Evolutionary conservation across 2,113 vertebrate species (phyloP), one percentile per base, ranked within the genome.

Genomic region (Chiloscyllium plagiosum): DNA sequence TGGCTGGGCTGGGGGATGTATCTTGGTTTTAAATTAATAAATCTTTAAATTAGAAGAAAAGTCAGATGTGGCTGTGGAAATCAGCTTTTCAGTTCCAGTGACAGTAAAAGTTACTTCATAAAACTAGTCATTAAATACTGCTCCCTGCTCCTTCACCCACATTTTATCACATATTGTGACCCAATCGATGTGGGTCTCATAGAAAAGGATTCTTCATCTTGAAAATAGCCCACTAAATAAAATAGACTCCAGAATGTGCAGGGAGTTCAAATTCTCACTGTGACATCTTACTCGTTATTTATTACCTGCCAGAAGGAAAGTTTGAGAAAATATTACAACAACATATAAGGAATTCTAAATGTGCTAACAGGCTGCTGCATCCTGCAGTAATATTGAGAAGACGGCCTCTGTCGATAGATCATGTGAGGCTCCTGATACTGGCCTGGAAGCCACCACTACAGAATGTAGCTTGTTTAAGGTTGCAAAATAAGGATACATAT

Each of bases 171-270:
- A 26, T 52, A 24, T 72, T 72, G 69, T 52, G 94, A 95, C 10
- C 68, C 17, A 95, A 72, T 95, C 37, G 10, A 95, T 95, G 68
- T 72, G 69, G 72, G 94, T 69, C 47, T 95, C 2, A 95, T 68
- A 95, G 94, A 52, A 95, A 95, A 50, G 42, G 68, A 50, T 72
- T 95, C 94, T 95, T 70, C 94, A 72, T 50, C 94, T 95, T 95
- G 37, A 95, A 95, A 95, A 72, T 12, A 95, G 24, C 66, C 24
- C 42, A 95, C 68, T 50, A 50, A 72, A 95, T 70, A 95, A 50
- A 95, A 72, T 65, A 52, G 22, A 70, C 24, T 72, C 24, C 68
- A 52, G 66, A 24, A 72, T 24, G 42, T 95, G 69, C 65, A 69
- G n/a, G 65, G n/a, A 94, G n/a, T 69, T 90, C 65, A 68, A 24